phyloP scores from a whole-genome alignment of 1,140 invertebrate species.

The Penaeus japonicus region DNA sequence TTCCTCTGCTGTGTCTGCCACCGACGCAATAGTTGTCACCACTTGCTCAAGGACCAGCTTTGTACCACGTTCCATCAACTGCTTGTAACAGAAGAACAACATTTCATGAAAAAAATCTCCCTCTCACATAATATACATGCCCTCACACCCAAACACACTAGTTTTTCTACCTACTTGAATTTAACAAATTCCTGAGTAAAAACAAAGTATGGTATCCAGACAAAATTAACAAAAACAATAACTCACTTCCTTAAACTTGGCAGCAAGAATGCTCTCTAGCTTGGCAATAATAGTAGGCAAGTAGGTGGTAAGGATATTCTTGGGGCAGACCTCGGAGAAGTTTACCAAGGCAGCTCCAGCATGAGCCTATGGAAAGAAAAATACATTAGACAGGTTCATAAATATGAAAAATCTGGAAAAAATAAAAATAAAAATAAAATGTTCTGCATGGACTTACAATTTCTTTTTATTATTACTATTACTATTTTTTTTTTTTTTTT shows the following conservation, averaged over 20 bases:
- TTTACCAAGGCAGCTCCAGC: slow-evolving; percentile 92
- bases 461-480: no score
- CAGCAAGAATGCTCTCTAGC: slow-evolving; percentile 87
- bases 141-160: no score
- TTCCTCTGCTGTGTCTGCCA: slow-evolving; percentile 98
- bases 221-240: background rate
- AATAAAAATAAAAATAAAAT: no score
- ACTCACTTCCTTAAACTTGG: slow-evolving; percentile 89
- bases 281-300: slow-evolving; percentile 90
- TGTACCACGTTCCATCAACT: slow-evolving; percentile 89
- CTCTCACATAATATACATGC: no score
- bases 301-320: slow-evolving; percentile 89
- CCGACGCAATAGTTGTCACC: slow-evolving; percentile 97
- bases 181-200: background rate
- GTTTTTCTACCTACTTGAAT: background rate
- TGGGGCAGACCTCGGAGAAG: slow-evolving; percentile 98
- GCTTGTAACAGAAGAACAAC: background rate
- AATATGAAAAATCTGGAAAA: background rate
- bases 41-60: slow-evolving; percentile 97
- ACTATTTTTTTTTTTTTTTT: no score
- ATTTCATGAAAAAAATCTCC: no score
- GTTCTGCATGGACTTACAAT: background rate
- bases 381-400: background rate
- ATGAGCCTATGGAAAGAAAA: slow-evolving; percentile 61
- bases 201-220: background rate